A percentile compares a stretch with the other conserved stretches of the same genome.
These are phyloP conservation scores for Pinctada fucata DNA, from an alignment of 2,888 invertebrate species.

Conservation along the genomic window DNA sequence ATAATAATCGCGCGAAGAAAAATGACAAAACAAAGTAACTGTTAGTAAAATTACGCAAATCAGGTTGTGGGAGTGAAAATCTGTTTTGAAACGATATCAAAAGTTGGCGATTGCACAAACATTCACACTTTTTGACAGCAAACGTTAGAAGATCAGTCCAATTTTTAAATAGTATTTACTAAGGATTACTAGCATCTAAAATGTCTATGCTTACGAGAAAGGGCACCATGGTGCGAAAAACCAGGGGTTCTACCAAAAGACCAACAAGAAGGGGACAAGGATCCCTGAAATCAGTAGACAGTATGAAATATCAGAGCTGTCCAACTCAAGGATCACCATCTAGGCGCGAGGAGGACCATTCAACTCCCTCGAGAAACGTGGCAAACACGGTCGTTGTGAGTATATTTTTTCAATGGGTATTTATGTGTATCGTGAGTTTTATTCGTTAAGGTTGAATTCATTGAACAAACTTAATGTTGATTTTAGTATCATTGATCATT, in stretches of 20 bases:
- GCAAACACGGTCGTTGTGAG: background rate
- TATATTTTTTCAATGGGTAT: background rate
- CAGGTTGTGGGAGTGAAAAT: too few species aligned
- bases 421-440: too few species aligned
- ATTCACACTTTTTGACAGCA: too few species aligned
- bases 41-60: too few species aligned
- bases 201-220: conserved; percentile 58
- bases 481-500: too few species aligned
- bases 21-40: too few species aligned
- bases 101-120: too few species aligned
- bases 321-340: background rate
- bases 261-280: conserved; percentile 38
- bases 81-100: too few species aligned
- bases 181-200: background rate
- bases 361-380: background rate
- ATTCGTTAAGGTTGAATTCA: too few species aligned
- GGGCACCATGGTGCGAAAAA: conserved; percentile 54
- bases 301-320: background rate
- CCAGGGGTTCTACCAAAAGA: conserved; percentile 44
- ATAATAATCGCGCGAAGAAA: too few species aligned
- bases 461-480: too few species aligned
- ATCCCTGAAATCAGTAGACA: conserved; percentile 21
- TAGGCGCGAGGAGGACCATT: background rate
- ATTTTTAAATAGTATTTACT: background rate
- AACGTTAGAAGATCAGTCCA: too few species aligned